These are phyloP conservation scores for Leptestheria dahalacensis DNA, from an alignment of 1,140 invertebrate species.

Conservation along the genomic window DNA sequence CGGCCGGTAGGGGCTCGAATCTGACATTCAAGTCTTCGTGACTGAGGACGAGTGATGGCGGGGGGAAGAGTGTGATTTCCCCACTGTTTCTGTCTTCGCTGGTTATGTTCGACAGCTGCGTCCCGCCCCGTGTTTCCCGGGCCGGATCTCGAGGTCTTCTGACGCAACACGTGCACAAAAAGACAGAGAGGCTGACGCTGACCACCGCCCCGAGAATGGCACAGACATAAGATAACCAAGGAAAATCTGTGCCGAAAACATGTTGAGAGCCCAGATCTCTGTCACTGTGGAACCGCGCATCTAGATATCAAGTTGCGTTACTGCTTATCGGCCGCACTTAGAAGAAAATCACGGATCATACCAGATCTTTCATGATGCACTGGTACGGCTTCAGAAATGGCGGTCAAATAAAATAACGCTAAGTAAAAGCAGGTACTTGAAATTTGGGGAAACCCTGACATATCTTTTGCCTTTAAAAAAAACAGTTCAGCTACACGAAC, in stretches of 20 bases:
- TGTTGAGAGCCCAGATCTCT: too few species aligned
- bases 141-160: not conserved
- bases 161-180: not conserved
- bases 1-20: slow-evolving; percentile 1
- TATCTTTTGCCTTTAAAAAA: too few species aligned
- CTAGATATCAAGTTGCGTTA: too few species aligned
- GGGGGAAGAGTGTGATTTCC: slow-evolving; percentile 5
- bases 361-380: not conserved
- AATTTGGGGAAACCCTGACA: not conserved
- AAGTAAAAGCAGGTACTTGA: not conserved
- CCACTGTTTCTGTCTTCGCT: not conserved
- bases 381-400: not conserved
- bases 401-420: not conserved
- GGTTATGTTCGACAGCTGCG: not conserved
- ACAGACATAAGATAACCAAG: too few species aligned
- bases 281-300: too few species aligned
- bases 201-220: too few species aligned
- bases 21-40: slow-evolving; percentile 6
- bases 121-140: not conserved
- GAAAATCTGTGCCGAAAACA: too few species aligned
- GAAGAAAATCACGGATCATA: too few species aligned
- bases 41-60: not conserved
- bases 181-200: not conserved
- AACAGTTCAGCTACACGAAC: too few species aligned
- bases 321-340: too few species aligned